These are phyloP conservation scores for Cinclus mexicanus DNA, from an alignment of 2,113 vertebrate genomes.

Conservation along the genomic window DNA sequence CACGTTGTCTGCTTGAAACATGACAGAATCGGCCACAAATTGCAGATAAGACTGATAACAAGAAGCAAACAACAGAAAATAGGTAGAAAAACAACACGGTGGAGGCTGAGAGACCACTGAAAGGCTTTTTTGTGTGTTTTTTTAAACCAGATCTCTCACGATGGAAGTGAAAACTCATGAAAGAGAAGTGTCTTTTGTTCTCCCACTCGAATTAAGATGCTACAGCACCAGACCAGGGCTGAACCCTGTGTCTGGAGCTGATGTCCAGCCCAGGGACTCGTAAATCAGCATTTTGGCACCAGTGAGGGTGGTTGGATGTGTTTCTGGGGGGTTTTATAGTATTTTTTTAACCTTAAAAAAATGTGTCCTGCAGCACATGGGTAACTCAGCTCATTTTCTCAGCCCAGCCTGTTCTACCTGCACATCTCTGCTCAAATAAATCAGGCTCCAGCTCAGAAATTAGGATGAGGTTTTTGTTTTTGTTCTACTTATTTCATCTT, in stretches of 20 bases:
- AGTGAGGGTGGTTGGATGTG: accelerated
- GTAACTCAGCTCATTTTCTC: neutral
- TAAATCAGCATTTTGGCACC: neutral
- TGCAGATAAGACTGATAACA: slow-evolving; percentile 82
- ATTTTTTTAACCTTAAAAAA: neutral
- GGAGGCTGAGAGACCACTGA: slow-evolving; percentile 75
- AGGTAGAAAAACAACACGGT: slow-evolving; percentile 80
- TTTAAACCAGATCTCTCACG: slow-evolving; percentile 27
- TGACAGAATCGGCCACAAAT: slow-evolving; percentile 80
- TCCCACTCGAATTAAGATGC: neutral
- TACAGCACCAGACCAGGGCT: neutral
- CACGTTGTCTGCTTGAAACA: slow-evolving; percentile 78
- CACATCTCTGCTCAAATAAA: slow-evolving; percentile 1
- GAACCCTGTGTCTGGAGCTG: neutral
- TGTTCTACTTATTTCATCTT: slow-evolving; percentile 86
- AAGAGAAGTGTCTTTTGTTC: slow-evolving; percentile 37
- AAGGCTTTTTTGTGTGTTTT: slow-evolving; percentile 53
- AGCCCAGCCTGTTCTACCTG: neutral
- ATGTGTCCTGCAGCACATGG: neutral
- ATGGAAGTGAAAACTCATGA: slow-evolving; percentile 61
- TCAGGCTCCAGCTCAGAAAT: slow-evolving; percentile 63
- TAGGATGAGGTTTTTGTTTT: slow-evolving; percentile 76
- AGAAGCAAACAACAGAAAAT: slow-evolving; percentile 78
- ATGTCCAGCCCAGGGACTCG: neutral
- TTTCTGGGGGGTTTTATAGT: accelerated